phyloP scores from a whole-genome alignment of 2,888 invertebrate species.

The Caenorhabditis sp. region DNA sequence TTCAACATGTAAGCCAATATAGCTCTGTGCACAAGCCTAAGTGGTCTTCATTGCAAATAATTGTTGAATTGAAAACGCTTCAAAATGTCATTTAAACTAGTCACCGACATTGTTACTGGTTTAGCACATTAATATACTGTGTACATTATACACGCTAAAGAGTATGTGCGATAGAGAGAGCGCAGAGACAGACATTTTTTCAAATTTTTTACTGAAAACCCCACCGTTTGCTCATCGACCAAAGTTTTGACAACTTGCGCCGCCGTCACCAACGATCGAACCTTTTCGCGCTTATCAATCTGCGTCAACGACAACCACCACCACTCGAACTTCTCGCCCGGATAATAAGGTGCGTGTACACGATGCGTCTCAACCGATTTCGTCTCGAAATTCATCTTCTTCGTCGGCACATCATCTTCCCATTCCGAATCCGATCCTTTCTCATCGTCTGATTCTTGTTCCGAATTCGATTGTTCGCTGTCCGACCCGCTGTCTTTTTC shows the following conservation, averaged over 20 bases:
- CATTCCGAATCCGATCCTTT: constrained; percentile 29
- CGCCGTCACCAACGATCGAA: constrained; percentile 85
- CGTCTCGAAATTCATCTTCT: constrained; percentile 73
- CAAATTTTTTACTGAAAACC: too few species aligned
- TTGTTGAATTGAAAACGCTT: too few species aligned
- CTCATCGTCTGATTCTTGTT: constrained; percentile 29
- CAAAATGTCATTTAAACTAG: too few species aligned
- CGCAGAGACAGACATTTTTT: too few species aligned
- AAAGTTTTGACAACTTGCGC: constrained; percentile 93
- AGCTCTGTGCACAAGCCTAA: too few species aligned
- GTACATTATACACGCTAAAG: too few species aligned
- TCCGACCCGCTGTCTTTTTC: constrained; percentile 15
- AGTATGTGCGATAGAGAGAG: too few species aligned
- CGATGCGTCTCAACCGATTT: constrained; percentile 90
- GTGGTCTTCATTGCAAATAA: too few species aligned
- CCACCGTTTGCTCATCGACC: constrained; percentile 79
- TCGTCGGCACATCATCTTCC: constrained; percentile 35
- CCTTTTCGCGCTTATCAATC: constrained; percentile 79
- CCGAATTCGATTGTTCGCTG: neutral
- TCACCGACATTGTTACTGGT: too few species aligned
- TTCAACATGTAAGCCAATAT: too few species aligned
- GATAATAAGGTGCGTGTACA: constrained; percentile 96
- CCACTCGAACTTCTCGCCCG: constrained; percentile 94
- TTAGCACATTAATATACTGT: too few species aligned
- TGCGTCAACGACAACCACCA: constrained; percentile 94